phyloP scores from a whole-genome alignment of 2,888 invertebrate genomes.

The Augiades crinisus region DNA sequence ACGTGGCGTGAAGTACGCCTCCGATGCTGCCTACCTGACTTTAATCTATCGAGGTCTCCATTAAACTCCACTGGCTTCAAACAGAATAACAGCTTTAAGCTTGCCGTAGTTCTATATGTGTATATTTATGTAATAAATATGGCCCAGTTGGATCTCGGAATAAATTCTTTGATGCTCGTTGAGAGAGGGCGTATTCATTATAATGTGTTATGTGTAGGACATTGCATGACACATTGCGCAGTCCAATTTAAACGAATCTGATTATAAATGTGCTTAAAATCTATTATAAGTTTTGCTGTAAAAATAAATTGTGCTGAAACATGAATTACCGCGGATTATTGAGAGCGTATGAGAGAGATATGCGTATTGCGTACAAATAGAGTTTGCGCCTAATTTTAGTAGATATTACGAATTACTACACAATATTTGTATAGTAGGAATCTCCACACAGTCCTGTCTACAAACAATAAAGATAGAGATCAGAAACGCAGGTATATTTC shows the following conservation, averaged over 20 bases:
- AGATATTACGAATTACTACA: no score
- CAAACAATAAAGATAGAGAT: no score
- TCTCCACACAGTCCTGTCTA: no score
- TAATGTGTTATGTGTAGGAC: conserved; percentile 4
- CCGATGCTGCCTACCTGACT: conserved; percentile 33
- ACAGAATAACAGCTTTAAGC: neutral
- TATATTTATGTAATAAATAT: conserved; percentile 12
- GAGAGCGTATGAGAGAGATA: no score
- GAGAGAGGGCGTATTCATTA: conserved; percentile 11
- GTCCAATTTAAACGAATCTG: conserved; percentile 15
- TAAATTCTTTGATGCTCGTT: conserved; percentile 11
- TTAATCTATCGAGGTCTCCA: neutral
- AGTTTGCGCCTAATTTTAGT: no score
- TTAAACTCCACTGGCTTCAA: no score
- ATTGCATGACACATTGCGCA: conserved; percentile 12
- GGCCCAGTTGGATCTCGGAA: conserved; percentile 7
- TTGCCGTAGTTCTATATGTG: neutral
- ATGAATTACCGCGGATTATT: no score
- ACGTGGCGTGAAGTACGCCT: conserved; percentile 62
- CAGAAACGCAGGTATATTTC: no score
- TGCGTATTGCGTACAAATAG: no score
- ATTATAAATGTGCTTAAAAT: neutral
- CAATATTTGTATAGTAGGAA: no score
- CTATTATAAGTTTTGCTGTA: neutral
- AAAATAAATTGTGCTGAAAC: no score